Conservation (phyloP, 1,140 invertebrate species). For the Eueides isabella region DNA sequence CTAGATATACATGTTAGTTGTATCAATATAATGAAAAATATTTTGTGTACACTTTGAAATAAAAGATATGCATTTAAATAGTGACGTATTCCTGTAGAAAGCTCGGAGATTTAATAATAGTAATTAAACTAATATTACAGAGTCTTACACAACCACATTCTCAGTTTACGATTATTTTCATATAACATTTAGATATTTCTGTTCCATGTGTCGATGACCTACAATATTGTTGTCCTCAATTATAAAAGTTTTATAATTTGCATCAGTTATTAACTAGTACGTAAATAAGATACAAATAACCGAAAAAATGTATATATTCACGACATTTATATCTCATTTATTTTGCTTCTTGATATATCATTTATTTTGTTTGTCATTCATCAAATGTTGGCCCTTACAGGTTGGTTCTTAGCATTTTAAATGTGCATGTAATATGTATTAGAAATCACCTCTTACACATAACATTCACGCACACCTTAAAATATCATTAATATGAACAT, state of each 20-base stretch:
- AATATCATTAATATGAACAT: constrained; percentile 64
- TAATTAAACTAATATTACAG: constrained; percentile 56
- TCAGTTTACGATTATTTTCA: constrained; percentile 16
- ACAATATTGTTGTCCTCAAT: not conserved
- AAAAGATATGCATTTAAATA: constrained; percentile 53
- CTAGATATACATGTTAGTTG: constrained; percentile 25
- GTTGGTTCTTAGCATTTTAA: constrained; percentile 51
- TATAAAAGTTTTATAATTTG: not conserved
- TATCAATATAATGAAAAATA: constrained; percentile 26
- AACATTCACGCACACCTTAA: constrained; percentile 62
- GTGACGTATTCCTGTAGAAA: constrained; percentile 64
- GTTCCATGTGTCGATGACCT: not conserved
- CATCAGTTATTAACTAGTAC: constrained; percentile 12
- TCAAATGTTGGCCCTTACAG: constrained; percentile 62
- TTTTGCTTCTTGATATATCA: constrained; percentile 18
- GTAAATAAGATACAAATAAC: not conserved
- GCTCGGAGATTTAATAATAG: constrained; percentile 70
- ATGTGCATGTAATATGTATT: constrained; percentile 65
- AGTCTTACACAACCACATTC: constrained; percentile 47
- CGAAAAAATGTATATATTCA: no score
- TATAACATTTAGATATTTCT: constrained; percentile 10
- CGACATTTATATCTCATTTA: no score
- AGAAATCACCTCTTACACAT: constrained; percentile 74
- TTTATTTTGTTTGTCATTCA: constrained; percentile 26
- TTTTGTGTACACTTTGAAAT: constrained; percentile 67